Conservation (phyloP, 2,888 invertebrate genomes). For the Tenthredo notha region DNA sequence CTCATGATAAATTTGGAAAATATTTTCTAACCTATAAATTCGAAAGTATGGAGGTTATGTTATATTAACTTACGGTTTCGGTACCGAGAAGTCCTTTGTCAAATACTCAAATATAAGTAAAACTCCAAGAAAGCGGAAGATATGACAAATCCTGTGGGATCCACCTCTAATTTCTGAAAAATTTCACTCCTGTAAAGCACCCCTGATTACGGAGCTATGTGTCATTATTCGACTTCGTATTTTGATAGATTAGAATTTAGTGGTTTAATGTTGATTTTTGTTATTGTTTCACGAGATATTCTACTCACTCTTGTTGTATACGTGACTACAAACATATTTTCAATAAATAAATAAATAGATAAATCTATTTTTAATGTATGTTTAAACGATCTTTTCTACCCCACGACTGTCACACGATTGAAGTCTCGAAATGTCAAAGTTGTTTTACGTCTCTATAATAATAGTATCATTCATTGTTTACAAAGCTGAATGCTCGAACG, state of each 20-base stretch:
- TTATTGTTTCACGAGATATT: no score
- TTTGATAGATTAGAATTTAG: background rate
- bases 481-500: slow-evolving; percentile 71
- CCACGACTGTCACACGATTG: slow-evolving; percentile 57
- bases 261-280: slow-evolving; percentile 3
- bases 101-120: slow-evolving; percentile 86
- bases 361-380: no score
- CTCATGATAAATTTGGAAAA: no score
- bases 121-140: slow-evolving; percentile 96
- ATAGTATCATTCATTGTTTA: slow-evolving; percentile 23
- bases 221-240: background rate
- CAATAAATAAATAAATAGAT: slow-evolving; percentile 15
- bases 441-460: background rate
- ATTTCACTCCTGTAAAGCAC: slow-evolving; percentile 47
- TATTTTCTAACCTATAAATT: slow-evolving; percentile 36
- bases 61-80: slow-evolving; percentile 92
- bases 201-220: background rate
- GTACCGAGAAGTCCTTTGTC: slow-evolving; percentile 99
- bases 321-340: slow-evolving; percentile 90
- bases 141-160: slow-evolving; percentile 96
- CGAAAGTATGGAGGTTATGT: background rate
- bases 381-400: slow-evolving; percentile 46
- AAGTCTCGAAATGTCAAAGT: slow-evolving; percentile 26
- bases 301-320: slow-evolving; percentile 92
- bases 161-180: slow-evolving; percentile 96